Evolutionary conservation across 2,797 vertebrate species (phyloP).

Genomic region (Scleropages formosus): DNA sequence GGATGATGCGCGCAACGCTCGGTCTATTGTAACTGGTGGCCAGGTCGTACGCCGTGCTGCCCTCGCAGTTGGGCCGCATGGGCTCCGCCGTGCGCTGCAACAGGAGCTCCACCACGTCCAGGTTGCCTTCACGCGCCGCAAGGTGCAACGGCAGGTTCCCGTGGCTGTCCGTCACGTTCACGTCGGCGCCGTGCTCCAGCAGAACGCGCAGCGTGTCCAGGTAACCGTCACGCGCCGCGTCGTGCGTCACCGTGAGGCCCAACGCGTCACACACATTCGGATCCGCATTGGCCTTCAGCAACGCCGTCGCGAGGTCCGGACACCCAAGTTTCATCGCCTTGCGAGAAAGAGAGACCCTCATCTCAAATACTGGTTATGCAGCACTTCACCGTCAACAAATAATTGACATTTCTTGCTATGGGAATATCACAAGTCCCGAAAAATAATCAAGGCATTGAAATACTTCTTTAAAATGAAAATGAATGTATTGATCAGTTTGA

Average conservation of each 20-base stretch:
- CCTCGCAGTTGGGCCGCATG: slow-evolving; percentile 65
- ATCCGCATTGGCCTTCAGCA: slow-evolving; percentile 75
- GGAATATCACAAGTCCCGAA: too few relatives aligned
- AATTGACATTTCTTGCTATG: too few relatives aligned
- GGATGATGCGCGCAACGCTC: slow-evolving; percentile 63
- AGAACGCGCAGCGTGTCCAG: slow-evolving; percentile 78
- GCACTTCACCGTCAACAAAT: too few relatives aligned
- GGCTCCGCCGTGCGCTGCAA: slow-evolving; percentile 61
- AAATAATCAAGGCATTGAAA: too few relatives aligned
- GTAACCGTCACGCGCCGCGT: slow-evolving; percentile 85
- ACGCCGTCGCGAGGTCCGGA: slow-evolving; percentile 61
- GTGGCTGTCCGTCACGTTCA: slow-evolving; percentile 73
- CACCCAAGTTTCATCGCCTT: slow-evolving; percentile 84
- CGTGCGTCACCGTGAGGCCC: slow-evolving; percentile 81
- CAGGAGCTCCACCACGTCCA: slow-evolving; percentile 73
- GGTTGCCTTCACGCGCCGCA: slow-evolving; percentile 81
- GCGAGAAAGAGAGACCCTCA: too few relatives aligned
- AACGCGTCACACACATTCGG: slow-evolving; percentile 75
- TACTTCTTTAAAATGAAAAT: too few relatives aligned
- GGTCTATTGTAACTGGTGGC: slow-evolving; percentile 60
- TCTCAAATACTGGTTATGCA: too few relatives aligned
- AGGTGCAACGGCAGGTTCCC: slow-evolving; percentile 88
- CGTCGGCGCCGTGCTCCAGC: slow-evolving; percentile 71
- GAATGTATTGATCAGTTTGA: too few relatives aligned
- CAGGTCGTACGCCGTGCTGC: slow-evolving; percentile 73